Evolutionary conservation across 1,140 invertebrate species (phyloP).

Genomic region (Chelonus insularis): DNA sequence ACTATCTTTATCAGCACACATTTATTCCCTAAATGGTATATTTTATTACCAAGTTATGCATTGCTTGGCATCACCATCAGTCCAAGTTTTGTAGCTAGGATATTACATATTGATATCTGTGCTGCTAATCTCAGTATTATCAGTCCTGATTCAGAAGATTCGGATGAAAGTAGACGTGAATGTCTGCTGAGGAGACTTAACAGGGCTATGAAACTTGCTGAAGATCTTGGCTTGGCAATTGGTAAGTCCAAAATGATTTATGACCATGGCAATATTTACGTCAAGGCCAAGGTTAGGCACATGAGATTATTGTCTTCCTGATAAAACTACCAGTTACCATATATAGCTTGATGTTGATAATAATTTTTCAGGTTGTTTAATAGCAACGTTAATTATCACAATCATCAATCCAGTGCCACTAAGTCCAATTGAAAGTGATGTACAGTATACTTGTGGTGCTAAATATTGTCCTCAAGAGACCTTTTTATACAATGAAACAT

Average conservation of each 20-base stretch:
- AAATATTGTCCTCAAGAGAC: conserved; percentile 50
- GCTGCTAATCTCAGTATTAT: conserved; percentile 64
- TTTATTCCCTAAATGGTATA: conserved; percentile 65
- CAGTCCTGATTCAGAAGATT: conserved; percentile 61
- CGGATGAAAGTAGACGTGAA: conserved; percentile 55
- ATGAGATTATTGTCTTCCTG: no score
- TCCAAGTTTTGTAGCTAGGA: conserved; percentile 62
- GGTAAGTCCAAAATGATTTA: conserved; percentile 37
- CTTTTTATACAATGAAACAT: conserved; percentile 44
- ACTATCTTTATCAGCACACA: conserved; percentile 64
- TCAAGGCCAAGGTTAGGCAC: no score
- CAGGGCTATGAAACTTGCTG: conserved; percentile 48
- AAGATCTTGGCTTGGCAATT: conserved; percentile 50
- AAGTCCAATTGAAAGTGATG: conserved; percentile 32
- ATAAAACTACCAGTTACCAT: not conserved
- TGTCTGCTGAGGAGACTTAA: conserved; percentile 50
- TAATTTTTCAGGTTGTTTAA: conserved; percentile 43
- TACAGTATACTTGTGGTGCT: conserved; percentile 46
- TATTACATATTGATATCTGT: conserved; percentile 64
- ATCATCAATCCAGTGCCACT: conserved; percentile 37
- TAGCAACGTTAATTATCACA: conserved; percentile 46
- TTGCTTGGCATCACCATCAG: conserved; percentile 64
- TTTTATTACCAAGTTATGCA: conserved; percentile 65
- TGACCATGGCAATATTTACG: no score
- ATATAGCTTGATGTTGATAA: not conserved